A percentile compares a stretch with the other conserved stretches of the same genome.
phyloP scores from a whole-genome alignment of 2,797 vertebrate species.

The Syncerus caffer region DNA sequence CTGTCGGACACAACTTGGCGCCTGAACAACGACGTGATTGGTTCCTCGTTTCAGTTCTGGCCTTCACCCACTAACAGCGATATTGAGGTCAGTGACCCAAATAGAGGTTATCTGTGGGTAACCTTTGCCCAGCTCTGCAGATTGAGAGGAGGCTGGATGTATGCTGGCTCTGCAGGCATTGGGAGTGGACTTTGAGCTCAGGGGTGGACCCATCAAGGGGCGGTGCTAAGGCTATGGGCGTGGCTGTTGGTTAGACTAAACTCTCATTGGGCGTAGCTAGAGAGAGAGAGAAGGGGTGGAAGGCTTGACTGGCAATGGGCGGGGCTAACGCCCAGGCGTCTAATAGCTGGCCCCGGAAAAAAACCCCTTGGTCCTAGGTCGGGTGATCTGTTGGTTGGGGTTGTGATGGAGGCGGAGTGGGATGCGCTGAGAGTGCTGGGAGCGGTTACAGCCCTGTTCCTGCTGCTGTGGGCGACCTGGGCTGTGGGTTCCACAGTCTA shows the following conservation, averaged over 20 bases:
- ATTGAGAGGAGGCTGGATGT: too few species aligned
- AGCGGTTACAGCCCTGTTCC: not conserved
- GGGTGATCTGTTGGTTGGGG: not conserved
- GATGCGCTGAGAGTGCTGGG: not conserved
- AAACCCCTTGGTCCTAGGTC: not conserved
- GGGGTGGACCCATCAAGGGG: not conserved
- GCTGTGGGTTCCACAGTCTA: not conserved
- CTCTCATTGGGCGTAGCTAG: not conserved
- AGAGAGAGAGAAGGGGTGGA: not conserved
- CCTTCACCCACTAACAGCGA: not conserved
- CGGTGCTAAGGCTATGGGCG: not conserved
- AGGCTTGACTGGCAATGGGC: not conserved
- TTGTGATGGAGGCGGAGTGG: not conserved
- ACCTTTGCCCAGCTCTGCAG: not conserved
- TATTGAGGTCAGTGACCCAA: not conserved
- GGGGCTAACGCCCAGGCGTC: not conserved
- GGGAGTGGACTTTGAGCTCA: not conserved
- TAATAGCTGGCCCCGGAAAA: not conserved
- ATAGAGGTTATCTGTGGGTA: not conserved
- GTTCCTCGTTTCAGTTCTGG: not conserved
- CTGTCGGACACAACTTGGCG: not conserved
- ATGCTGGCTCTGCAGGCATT: accelerated
- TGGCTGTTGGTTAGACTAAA: not conserved
- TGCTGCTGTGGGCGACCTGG: not conserved
- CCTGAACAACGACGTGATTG: not conserved